These are phyloP conservation scores for Chelonoidis abingdonii DNA, from an alignment of 2,113 vertebrate species.

Conservation along the genomic window DNA sequence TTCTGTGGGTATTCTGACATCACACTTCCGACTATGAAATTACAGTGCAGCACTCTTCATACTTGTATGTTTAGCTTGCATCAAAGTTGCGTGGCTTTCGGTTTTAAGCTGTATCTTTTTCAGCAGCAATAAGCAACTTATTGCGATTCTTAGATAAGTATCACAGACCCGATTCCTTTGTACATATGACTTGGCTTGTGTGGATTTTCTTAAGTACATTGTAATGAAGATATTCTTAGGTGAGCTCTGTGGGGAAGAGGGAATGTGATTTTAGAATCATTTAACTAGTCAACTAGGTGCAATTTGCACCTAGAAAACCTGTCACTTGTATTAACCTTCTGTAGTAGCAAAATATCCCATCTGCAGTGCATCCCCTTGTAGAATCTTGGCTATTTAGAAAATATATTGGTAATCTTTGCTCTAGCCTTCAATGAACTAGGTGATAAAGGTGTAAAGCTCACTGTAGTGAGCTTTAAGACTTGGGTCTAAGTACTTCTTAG, in stretches of 20 bases:
- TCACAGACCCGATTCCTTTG: conserved; percentile 82
- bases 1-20: conserved; percentile 94
- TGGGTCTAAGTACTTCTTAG: conserved; percentile 46
- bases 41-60: conserved; percentile 94
- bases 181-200: conserved; percentile 71
- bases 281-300: conserved; percentile 31
- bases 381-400: conserved; percentile 57
- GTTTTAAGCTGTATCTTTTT: conserved; percentile 74
- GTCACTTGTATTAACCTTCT: not conserved
- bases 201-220: conserved; percentile 73
- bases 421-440: conserved; percentile 25
- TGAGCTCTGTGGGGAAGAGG: conserved; percentile 74
- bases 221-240: conserved; percentile 67
- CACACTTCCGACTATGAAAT: conserved; percentile 93
- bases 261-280: conserved; percentile 66
- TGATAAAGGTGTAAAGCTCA: conserved; percentile 1
- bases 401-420: conserved; percentile 28
- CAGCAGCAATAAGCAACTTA: conserved; percentile 71
- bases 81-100: conserved; percentile 77
- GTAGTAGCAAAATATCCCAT: conserved; percentile 43
- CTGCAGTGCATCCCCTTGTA: conserved; percentile 54
- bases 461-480: conserved; percentile 44
- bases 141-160: conserved; percentile 76
- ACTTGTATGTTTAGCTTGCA: conserved; percentile 77
- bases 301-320: conserved; percentile 54